Base-by-base conservation (phyloP, 2,797 vertebrate species). In the Tenualosa thibaudeaui region DNA sequence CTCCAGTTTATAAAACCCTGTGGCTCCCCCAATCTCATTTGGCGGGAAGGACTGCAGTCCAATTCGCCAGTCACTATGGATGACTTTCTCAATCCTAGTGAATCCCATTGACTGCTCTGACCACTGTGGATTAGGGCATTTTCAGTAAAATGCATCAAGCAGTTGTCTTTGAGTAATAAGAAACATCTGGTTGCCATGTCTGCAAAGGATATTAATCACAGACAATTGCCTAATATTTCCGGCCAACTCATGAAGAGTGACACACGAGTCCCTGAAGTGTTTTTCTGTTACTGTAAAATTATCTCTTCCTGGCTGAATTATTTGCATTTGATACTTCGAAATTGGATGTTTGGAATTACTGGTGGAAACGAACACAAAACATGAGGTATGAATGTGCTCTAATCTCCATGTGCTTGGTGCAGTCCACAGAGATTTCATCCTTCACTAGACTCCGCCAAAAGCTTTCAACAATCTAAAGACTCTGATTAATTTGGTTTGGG, bases 171-270 rank as follows among this genome's bases (percentile, higher is more conserved):
- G 19, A 53, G 82, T 86, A 89, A 89, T 87, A 86, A 53, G 84
- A 88, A 89, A 89, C 88, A 91, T 86, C 86, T 88, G 90, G 40
- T 88, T 22, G 53, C 68, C 56, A 86, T 83, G 71, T 85, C 68
- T 71, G 62, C 58, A 71, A 84, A 82, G 46, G 53, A 85, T 17
- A 86, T 86, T 87, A 90, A 90, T 82, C 82, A 85, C 82, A 83
- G 89, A 81, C 86, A 88, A 92, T 87, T 78, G 83, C 71, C 60
- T 86, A 83, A 90, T 90, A 89, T 90, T 91, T 90, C 88, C 84
- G 75, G 51, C 81, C 60, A 49, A 81, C 50, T 89, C 62, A 78
- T 84, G 56, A 87, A 86, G 83, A 49, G 56, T n/a, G 78, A 89
- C 58, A 88, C 81, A 62, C 0, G 53, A 78, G 83, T 90, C 89